Conservation (phyloP, 2,113 vertebrate genomes). For the Stercorarius parasiticus region DNA sequence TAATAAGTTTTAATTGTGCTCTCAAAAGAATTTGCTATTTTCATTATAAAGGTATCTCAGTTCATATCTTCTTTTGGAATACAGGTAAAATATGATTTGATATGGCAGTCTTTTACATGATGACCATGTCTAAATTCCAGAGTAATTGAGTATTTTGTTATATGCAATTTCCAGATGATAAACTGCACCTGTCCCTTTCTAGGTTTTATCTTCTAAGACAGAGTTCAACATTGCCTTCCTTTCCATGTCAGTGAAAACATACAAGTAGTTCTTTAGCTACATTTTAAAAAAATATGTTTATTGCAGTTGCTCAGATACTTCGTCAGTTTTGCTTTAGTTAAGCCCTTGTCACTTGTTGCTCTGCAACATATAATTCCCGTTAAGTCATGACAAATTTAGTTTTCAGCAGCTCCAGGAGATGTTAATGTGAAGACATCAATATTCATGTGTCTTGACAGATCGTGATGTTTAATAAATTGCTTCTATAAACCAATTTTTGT, state of each 20-base stretch:
- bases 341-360: slow-evolving; percentile 26
- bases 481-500: slow-evolving; percentile 11
- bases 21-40: neutral
- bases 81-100: neutral
- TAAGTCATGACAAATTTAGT: slow-evolving; percentile 28
- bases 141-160: neutral
- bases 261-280: neutral
- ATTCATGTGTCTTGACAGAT: slow-evolving; percentile 47
- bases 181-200: neutral
- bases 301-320: neutral
- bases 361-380: slow-evolving; percentile 9
- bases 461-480: slow-evolving; percentile 34
- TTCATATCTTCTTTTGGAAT: neutral
- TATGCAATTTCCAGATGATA: neutral
- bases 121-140: neutral
- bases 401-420: slow-evolving; percentile 19
- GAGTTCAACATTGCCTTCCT: neutral
- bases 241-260: neutral
- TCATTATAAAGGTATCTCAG: neutral
- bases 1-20: neutral
- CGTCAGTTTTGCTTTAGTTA: slow-evolving; percentile 39
- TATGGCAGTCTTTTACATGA: neutral
- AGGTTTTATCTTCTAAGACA: neutral
- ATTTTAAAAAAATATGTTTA: neutral
- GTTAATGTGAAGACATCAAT: slow-evolving; percentile 51